Conservation (phyloP, 2,113 vertebrate species). For the Mormyrus iriodes region DNA sequence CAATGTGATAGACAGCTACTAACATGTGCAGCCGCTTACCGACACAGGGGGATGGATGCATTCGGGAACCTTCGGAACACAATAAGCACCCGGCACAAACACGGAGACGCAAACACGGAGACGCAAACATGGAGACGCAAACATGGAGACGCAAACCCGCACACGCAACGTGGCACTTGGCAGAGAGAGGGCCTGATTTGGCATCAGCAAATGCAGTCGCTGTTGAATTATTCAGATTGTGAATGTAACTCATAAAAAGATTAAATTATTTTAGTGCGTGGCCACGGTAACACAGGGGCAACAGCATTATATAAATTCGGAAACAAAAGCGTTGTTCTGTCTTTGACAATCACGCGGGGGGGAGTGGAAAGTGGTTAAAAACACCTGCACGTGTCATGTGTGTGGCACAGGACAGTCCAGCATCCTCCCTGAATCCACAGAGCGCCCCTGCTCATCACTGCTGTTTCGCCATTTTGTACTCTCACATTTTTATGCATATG, state of each 20-base stretch:
- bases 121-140: not conserved
- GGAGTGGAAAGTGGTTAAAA: not conserved
- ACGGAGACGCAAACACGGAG: not conserved
- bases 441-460: not conserved
- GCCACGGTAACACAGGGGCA: not conserved
- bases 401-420: not conserved
- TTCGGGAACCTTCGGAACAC: not conserved
- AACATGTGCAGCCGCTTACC: not conserved
- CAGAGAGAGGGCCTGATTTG: not conserved
- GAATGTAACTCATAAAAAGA: constrained; percentile 11
- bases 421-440: not conserved
- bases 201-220: not conserved
- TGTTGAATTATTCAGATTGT: constrained; percentile 13
- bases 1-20: not conserved
- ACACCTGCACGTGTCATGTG: not conserved
- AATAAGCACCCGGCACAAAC: not conserved
- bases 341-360: not conserved
- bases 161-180: not conserved
- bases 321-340: not conserved
- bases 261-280: not conserved
- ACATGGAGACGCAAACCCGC: not conserved
- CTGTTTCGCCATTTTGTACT: not conserved
- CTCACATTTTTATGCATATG: not conserved
- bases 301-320: not conserved
- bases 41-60: not conserved